Base-by-base conservation (phyloP, 23 tunicate species). In the Halocynthia roretzi region DNA sequence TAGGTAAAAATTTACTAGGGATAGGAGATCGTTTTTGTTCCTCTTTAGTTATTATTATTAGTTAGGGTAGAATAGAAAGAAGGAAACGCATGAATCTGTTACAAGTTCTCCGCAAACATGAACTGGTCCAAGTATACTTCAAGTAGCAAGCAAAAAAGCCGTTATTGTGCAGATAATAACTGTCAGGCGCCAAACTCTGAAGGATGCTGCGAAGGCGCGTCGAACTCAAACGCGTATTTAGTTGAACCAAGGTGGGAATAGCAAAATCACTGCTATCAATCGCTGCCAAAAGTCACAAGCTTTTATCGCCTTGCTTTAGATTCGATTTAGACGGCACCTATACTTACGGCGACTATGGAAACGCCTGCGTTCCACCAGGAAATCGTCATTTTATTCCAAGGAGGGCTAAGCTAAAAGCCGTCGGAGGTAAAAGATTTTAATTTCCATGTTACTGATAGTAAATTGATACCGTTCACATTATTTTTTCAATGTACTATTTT, bases 321-420 rank as follows among this genome's bases (percentile, higher is more conserved):
- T 91, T 91, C 67, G 97, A 91, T 51, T 74, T 86, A 19, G 97
- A 91, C 50, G 97, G 97, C n/a, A 77, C 71, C 14, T 86, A 84
- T 11, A 81, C 72, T 51, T 91, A 91, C 56, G 97, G 97, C 11
- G 97, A 86, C 74, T 91, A 81, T 67, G 78, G 76, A 7, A 56
- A 53, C 11, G 82, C 79, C 7, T 54, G 57, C 22, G 72, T 76
- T 52, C 93, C 99, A 6, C 99, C 99, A 2, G 91, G 90, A 63
- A 89, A 95, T 65, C 81, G 93, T 23, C 99, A 95, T 52, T 96
- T 90, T 52, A 86, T 90, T 56, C 99, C 99, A 49, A 54, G 97
- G 75, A 64, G 91, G 53, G 90, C 97, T 12, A 90, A 96, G 61
- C 57, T 96, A 54, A 90, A 85, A 76, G 92, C 92, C 21, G 90